Percentiles rank a stretch among this genome's conserved stretches.
Conservation (phyloP, 2,888 invertebrate species). For the Iselma pallidipennis region DNA sequence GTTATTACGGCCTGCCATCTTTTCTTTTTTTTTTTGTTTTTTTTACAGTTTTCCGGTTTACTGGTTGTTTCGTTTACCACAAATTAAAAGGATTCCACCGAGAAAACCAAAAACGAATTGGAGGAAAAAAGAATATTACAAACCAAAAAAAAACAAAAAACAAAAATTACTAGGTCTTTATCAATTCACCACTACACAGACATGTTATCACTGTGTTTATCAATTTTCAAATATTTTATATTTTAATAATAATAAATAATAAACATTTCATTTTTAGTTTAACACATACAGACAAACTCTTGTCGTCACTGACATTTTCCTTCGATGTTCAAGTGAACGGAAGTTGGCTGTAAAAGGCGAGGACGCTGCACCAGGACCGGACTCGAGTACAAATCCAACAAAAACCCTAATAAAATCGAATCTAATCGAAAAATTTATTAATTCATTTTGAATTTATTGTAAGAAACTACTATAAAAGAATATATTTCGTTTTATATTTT, state of each 20-base stretch:
- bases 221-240: neutral
- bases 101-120: neutral
- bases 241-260: neutral
- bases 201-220: neutral
- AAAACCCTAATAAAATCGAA: neutral
- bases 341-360: constrained; percentile 20
- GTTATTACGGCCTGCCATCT: constrained; percentile 14
- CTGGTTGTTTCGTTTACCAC: too few species aligned
- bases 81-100: neutral
- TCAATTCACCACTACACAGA: neutral
- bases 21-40: too few species aligned
- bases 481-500: too few species aligned
- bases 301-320: constrained; percentile 42
- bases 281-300: neutral
- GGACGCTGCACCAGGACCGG: constrained; percentile 15
- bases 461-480: too few species aligned
- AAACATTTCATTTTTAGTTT: constrained; percentile 14
- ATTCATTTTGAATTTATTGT: too few species aligned
- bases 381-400: neutral
- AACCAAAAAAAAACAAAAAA: neutral
- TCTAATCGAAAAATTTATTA: too few species aligned
- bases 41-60: too few species aligned
- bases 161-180: neutral
- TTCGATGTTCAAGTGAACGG: constrained; percentile 9
- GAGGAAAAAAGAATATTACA: too few species aligned